Percentiles rank a stretch among this genome's conserved stretches.
Evolutionary conservation across 2,888 invertebrate species (phyloP).

Genomic region (Eupithecia dodoneata): DNA sequence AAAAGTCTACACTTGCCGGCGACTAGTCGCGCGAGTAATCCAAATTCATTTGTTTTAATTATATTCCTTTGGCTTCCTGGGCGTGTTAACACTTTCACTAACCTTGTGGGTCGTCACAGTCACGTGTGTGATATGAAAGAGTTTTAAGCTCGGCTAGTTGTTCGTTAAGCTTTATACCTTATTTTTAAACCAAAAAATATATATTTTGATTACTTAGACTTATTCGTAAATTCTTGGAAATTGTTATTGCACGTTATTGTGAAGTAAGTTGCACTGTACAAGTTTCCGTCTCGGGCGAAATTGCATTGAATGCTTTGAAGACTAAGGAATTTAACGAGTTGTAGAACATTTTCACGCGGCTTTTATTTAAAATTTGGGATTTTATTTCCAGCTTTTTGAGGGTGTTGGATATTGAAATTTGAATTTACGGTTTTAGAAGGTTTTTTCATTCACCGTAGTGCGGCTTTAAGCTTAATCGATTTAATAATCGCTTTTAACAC

Average conservation of each 20-base stretch:
- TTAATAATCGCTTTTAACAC: not conserved
- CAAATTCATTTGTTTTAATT: not conserved
- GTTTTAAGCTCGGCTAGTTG: not conserved
- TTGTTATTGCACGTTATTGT: not conserved
- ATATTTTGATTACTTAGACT: not conserved
- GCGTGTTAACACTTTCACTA: not conserved
- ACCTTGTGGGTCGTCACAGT: not conserved
- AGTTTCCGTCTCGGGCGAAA: not conserved
- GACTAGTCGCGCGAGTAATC: not conserved
- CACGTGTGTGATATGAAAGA: not conserved
- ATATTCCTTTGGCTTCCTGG: not conserved
- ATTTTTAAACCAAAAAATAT: not conserved
- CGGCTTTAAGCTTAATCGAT: not conserved
- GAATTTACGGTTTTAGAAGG: not conserved
- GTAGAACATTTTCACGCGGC: not conserved
- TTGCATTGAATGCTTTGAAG: constrained; percentile 9
- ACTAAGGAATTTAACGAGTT: not conserved
- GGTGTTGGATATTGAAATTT: not conserved
- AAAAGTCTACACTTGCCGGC: not conserved
- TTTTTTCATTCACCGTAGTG: not conserved
- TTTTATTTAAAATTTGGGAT: not conserved
- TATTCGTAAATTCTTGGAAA: not conserved
- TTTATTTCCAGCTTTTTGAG: not conserved
- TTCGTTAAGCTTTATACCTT: not conserved
- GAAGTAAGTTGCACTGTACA: constrained; percentile 9